A percentile compares a stretch with the other conserved stretches of the same genome.
Evolutionary conservation across 1,140 invertebrate genomes (phyloP).

Genomic region (Globodera rostochiensis): DNA sequence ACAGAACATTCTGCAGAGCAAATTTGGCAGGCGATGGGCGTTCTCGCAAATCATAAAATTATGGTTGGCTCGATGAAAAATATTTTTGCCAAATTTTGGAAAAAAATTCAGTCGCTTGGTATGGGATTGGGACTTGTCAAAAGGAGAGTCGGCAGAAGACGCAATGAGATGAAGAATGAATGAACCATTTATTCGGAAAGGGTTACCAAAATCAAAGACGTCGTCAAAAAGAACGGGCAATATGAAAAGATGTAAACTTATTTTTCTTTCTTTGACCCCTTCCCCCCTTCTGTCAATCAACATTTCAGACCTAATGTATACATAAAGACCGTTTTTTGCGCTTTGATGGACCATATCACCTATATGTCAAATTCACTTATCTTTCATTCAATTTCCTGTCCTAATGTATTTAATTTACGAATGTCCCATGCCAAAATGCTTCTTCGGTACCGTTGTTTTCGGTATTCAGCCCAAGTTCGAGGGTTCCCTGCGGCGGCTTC

Average conservation of each 20-base stretch:
- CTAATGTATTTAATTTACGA: neutral
- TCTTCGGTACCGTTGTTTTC: neutral
- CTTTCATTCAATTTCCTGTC: no score
- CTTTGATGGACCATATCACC: no score
- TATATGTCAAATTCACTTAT: no score
- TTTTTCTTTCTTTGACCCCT: no score
- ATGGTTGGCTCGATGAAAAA: neutral
- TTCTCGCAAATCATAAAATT: constrained; percentile 20
- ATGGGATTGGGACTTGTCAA: constrained; percentile 17
- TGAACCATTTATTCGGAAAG: no score
- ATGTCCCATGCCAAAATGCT: neutral
- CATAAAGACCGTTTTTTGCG: no score
- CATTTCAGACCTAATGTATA: no score
- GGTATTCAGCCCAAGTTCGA: neutral
- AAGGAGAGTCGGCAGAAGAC: neutral
- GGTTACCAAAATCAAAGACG: no score
- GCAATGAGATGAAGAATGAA: neutral
- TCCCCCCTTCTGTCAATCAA: no score
- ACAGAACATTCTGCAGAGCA: neutral
- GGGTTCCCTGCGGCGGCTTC: neutral
- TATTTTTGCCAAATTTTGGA: constrained; percentile 18
- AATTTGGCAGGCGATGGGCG: constrained; percentile 14
- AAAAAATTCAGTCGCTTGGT: neutral
- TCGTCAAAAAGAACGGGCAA: no score
- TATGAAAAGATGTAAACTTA: no score